Evolutionary conservation across 2,113 vertebrate genomes (phyloP), one percentile per base, ranked within the genome.

Genomic region (Bambusicola thoracicus): DNA sequence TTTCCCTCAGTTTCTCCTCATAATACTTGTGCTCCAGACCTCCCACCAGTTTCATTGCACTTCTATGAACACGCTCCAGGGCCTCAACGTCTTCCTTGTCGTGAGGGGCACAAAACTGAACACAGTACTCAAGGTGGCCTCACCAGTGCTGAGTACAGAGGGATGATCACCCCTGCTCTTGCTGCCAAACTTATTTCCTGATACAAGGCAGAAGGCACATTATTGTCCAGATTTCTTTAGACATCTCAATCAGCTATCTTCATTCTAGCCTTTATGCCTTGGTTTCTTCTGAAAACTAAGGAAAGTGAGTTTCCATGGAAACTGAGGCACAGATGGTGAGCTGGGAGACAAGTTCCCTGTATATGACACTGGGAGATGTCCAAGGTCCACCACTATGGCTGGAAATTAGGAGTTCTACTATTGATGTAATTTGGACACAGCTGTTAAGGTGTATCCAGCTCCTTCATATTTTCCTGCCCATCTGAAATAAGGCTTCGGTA

Each of bases 291-390:
- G 65, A 79, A 73, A 79, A 79, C 11, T 25, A 62, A 76, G 77
- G 75, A 10, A 77, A 68, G 21, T 59, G 75, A 76, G 93, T 96
- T 96, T 94, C 96, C 93, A 96, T 96, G 82, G 93, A 96, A 96
- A 96, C 96, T 95, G 94, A 96, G 94, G 93, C 96, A 94, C 90
- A 93, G 85, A 81, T 24, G 91, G 82, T 92, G 56, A 43, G 68
- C 90, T 78, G 55, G 76, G 82, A 96, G 88, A 72, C 68, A 90
- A 82, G 92, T 90, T 96, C 65, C 65, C 34, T 89, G 34, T 83
- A 59, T 4, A 25, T 77, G 49, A 61, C 77, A 12, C 46, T 96
- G 93, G 90, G 93, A 83, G n/a, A 36, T 43, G 76, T 93, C 93
- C 93, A 95, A 85, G 72, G 63, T 88, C 70, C 87, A 91, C 81